A percentile compares a stretch with the other conserved stretches of the same genome.
Evolutionary conservation across 2,113 vertebrate species (phyloP).

Genomic region (Merops nubicus): DNA sequence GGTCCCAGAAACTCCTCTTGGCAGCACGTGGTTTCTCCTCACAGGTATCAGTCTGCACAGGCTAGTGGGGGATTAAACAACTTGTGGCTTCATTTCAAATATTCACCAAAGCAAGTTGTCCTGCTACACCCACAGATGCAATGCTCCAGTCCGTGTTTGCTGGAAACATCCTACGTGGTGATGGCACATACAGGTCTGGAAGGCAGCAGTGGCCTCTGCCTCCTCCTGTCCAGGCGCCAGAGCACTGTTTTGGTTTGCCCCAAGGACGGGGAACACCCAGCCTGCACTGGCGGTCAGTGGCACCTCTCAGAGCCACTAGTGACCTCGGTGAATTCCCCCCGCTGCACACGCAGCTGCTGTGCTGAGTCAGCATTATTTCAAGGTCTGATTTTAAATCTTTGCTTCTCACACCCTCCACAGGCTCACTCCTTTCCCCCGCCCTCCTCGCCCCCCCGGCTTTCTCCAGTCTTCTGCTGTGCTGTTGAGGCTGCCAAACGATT

Average conservation of each 20-base stretch:
- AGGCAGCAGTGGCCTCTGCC: not conserved
- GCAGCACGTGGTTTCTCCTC: not conserved
- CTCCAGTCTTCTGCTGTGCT: not conserved
- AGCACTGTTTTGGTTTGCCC: not conserved
- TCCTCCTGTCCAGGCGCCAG: not conserved
- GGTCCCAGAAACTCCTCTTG: not conserved
- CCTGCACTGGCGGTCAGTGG: accelerated
- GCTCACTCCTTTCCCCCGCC: not conserved
- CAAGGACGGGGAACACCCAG: not conserved
- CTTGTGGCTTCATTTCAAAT: accelerated
- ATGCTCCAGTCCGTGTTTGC: not conserved
- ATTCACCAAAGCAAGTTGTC: not conserved
- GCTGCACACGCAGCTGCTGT: not conserved
- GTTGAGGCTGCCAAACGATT: not conserved
- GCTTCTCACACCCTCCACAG: constrained; percentile 28
- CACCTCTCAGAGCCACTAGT: not conserved
- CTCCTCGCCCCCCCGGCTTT: no score
- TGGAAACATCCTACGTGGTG: accelerated
- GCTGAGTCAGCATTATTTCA: constrained; percentile 6
- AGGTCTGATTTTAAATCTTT: constrained; percentile 1
- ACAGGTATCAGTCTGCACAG: not conserved
- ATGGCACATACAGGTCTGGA: accelerated
- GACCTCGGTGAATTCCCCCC: not conserved
- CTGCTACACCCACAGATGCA: not conserved
- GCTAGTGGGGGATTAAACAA: not conserved